These are phyloP conservation scores for Leucosticte australis DNA, from an alignment of 2,113 vertebrate genomes.

Conservation along the genomic window DNA sequence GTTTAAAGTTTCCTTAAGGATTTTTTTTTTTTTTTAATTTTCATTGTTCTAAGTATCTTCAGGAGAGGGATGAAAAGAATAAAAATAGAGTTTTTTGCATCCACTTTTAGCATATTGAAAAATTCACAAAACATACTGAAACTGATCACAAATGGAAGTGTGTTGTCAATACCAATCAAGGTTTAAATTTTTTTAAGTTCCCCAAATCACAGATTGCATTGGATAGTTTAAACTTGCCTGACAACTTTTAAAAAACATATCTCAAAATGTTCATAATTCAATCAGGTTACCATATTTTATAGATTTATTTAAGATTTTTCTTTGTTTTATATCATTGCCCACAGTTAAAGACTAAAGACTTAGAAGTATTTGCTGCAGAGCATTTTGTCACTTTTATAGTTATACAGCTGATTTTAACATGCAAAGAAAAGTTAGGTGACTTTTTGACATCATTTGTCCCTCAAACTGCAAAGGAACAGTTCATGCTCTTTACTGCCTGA, in stretches of 20 bases:
- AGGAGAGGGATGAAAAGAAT: not conserved
- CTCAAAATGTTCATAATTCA: not conserved
- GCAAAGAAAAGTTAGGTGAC: not conserved
- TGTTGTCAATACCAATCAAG: not conserved
- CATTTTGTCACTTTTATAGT: not conserved
- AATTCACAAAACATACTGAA: not conserved
- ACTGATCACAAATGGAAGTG: not conserved
- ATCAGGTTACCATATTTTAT: not conserved
- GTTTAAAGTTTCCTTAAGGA: not conserved
- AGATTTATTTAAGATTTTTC: not conserved
- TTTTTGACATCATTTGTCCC: not conserved
- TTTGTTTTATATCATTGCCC: not conserved
- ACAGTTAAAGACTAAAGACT: not conserved
- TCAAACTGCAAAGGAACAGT: constrained; percentile 11
- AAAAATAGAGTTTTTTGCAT: not conserved
- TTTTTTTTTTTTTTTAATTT: not conserved
- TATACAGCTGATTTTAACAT: not conserved
- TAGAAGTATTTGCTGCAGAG: not conserved
- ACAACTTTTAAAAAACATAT: not conserved
- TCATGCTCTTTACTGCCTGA: not conserved
- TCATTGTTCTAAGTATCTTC: not conserved
- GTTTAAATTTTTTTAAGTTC: not conserved
- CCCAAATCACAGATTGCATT: not conserved
- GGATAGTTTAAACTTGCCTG: not conserved
- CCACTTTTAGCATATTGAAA: not conserved